phyloP scores from a whole-genome alignment of 2,113 vertebrate genomes.

The Edolisoma coerulescens region DNA sequence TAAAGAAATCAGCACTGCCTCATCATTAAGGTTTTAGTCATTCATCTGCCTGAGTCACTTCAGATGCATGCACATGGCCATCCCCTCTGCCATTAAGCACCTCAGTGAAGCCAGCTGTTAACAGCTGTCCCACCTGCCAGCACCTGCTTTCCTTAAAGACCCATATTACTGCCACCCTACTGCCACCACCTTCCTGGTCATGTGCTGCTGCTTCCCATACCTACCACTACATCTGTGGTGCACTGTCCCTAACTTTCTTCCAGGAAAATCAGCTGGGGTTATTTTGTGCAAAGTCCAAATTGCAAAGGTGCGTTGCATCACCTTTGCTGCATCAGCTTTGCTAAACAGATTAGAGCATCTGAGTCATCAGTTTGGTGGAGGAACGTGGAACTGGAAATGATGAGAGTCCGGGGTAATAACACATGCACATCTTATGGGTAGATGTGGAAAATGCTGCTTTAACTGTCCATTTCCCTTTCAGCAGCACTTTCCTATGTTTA shows the following conservation, averaged over 20 bases:
- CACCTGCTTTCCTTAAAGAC: not conserved
- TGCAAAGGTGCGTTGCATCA: not conserved
- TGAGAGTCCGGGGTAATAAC: not conserved
- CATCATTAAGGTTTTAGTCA: not conserved
- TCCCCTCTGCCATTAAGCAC: not conserved
- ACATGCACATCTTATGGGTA: not conserved
- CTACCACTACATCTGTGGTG: not conserved
- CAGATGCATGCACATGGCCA: not conserved
- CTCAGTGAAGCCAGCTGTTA: not conserved
- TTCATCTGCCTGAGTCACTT: not conserved
- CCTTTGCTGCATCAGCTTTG: not conserved
- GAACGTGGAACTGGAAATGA: not conserved
- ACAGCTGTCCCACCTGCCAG: not conserved
- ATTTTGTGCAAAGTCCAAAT: not conserved
- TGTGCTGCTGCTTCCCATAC: not conserved
- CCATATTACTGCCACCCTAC: not conserved
- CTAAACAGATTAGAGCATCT: not conserved
- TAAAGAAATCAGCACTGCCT: not conserved
- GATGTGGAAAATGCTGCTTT: not conserved
- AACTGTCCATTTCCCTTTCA: not conserved
- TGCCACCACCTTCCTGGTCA: not conserved
- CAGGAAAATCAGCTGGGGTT: not conserved
- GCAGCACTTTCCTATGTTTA: not conserved
- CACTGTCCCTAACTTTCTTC: not conserved
- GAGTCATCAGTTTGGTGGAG: not conserved